Percentiles rank a stretch among this genome's conserved stretches.
Conservation (phyloP, 2,888 invertebrate genomes). For the Teleogryllus oceanicus region DNA sequence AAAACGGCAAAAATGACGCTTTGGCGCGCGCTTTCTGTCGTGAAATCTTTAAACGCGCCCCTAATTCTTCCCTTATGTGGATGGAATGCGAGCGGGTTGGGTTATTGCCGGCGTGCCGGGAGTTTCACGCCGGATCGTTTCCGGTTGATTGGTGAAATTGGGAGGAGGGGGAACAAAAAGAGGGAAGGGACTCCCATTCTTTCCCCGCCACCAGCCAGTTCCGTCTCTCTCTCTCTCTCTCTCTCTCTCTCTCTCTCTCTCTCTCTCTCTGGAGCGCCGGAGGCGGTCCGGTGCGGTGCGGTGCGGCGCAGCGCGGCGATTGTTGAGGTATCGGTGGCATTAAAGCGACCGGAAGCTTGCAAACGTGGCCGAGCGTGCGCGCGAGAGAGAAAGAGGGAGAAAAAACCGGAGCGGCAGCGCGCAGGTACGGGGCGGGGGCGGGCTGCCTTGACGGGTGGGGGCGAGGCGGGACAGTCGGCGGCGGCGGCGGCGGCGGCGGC, state of each 20-base stretch:
- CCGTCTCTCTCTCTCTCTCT: background rate
- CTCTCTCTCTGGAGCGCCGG: background rate
- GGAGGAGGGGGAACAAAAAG: too few species aligned
- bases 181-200: background rate
- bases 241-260: background rate
- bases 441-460: background rate
- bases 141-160: slow-evolving; percentile 4
- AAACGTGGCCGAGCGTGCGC: background rate
- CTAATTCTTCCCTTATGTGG: slow-evolving; percentile 18
- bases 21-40: background rate
- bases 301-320: background rate
- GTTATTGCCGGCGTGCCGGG: background rate
- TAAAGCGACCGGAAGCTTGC: slow-evolving; percentile 18
- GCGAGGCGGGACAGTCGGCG: background rate
- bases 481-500: background rate
- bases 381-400: background rate
- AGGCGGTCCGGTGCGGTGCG: background rate
- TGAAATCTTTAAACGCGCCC: slow-evolving; percentile 1
- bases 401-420: too few species aligned
- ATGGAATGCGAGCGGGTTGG: background rate
- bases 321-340: background rate
- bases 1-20: too few species aligned
- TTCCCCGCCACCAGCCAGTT: background rate
- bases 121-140: slow-evolving; percentile 18
- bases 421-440: too few species aligned